Percentiles rank a stretch among this genome's conserved stretches.
Evolutionary conservation across 1,140 invertebrate genomes (phyloP).

Genomic region (Probaryconus sp.): DNA sequence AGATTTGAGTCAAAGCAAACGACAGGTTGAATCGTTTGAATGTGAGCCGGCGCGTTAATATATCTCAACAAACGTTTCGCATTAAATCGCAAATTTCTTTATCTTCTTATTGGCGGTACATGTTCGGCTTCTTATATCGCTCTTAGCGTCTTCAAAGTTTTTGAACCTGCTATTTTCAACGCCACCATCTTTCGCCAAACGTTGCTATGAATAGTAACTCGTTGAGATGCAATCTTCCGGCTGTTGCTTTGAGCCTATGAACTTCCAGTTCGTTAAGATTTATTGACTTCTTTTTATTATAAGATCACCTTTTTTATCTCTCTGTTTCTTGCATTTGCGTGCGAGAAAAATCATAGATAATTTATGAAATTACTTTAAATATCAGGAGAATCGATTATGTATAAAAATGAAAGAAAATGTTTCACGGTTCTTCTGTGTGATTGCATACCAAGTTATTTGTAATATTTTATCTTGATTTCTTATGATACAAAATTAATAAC

Average conservation of each 20-base stretch:
- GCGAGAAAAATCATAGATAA: too few relatives aligned
- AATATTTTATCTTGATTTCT: too few relatives aligned
- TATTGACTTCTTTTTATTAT: constrained; percentile 33
- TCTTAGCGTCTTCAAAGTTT: constrained; percentile 53
- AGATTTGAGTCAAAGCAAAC: constrained; percentile 10
- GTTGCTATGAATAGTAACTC: constrained; percentile 62
- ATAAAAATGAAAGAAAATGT: too few relatives aligned
- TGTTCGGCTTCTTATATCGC: constrained; percentile 56
- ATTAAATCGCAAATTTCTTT: constrained; percentile 47
- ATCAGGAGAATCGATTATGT: too few relatives aligned
- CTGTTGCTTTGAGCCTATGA: constrained; percentile 58
- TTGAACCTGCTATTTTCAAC: constrained; percentile 61
- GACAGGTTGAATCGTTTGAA: constrained; percentile 39
- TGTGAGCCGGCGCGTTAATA: constrained; percentile 33
- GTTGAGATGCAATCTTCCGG: constrained; percentile 63
- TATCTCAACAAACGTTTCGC: constrained; percentile 49
- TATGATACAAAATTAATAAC: too few relatives aligned
- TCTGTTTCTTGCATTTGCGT: too few relatives aligned
- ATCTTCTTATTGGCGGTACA: constrained; percentile 40
- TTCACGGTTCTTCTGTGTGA: too few relatives aligned
- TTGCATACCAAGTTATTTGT: too few relatives aligned
- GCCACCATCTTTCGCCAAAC: constrained; percentile 60
- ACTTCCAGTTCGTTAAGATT: constrained; percentile 55
- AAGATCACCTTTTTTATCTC: constrained; percentile 22
- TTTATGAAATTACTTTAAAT: too few relatives aligned